phyloP scores from a whole-genome alignment of 2,888 invertebrate species.

The Anarsia innoxiella region DNA sequence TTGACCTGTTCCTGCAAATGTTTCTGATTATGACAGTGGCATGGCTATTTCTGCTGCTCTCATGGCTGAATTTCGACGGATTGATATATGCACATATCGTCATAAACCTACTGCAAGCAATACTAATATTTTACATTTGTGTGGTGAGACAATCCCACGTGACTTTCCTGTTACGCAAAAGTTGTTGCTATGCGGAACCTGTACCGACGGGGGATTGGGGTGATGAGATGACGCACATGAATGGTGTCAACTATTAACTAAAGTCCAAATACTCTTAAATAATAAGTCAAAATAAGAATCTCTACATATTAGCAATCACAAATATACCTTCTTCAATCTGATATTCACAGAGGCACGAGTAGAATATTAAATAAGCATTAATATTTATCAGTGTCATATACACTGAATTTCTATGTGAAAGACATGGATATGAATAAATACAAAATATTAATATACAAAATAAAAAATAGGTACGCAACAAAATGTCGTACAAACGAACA shows the following conservation, averaged over 20 bases:
- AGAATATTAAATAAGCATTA: no score
- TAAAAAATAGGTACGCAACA: background rate
- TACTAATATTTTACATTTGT: constrained; percentile 84
- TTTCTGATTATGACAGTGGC: constrained; percentile 83
- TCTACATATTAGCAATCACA: background rate
- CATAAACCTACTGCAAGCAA: constrained; percentile 84
- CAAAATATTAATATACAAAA: no score
- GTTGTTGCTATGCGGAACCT: constrained; percentile 85
- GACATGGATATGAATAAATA: no score
- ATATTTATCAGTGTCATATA: no score
- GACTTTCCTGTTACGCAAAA: constrained; percentile 84
- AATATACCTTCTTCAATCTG: background rate
- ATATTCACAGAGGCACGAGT: constrained; percentile 3
- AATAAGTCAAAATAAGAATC: background rate
- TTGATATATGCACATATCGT: constrained; percentile 84
- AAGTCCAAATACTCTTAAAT: background rate
- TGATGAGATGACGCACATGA: constrained; percentile 92
- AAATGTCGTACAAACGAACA: background rate
- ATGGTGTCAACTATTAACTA: constrained; percentile 72
- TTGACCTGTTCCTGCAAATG: constrained; percentile 85
- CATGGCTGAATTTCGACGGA: constrained; percentile 83
- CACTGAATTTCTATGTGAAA: no score
- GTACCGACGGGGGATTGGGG: constrained; percentile 89
- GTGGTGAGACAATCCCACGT: constrained; percentile 86
- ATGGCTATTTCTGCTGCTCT: constrained; percentile 85